A percentile compares a stretch with the other conserved stretches of the same genome.
Conservation (phyloP, 2,888 invertebrate species). For the Caenorhabditis uteleia region DNA sequence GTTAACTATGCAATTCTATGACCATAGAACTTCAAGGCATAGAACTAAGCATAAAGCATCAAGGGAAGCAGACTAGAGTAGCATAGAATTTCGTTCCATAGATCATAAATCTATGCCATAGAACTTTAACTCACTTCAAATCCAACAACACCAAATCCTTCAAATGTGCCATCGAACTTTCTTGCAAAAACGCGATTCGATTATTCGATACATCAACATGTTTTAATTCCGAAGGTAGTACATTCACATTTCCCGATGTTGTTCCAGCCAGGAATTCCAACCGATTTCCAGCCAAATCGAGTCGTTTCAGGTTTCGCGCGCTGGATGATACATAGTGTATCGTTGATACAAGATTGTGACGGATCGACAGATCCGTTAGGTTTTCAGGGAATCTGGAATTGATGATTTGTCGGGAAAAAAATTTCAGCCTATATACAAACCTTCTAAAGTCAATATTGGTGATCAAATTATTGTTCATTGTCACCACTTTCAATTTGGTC, state of each 20-base stretch:
- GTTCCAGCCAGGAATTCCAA: constrained; percentile 44
- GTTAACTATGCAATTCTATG: too few relatives aligned
- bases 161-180: constrained; percentile 33
- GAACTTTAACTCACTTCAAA: constrained; percentile 38
- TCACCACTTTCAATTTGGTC: constrained; percentile 44
- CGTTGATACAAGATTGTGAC: constrained; percentile 47
- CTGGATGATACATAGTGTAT: constrained; percentile 46
- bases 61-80: background rate
- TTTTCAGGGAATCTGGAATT: constrained; percentile 49
- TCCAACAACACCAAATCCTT: constrained; percentile 40
- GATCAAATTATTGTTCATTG: constrained; percentile 48
- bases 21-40: background rate
- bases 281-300: constrained; percentile 51
- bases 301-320: constrained; percentile 44
- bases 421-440: background rate
- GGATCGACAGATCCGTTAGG: constrained; percentile 52
- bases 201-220: constrained; percentile 50
- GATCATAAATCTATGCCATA: background rate
- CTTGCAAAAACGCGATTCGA: constrained; percentile 43
- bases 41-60: background rate
- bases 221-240: constrained; percentile 36
- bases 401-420: background rate
- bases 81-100: background rate
- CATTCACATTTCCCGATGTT: constrained; percentile 43
- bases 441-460: constrained; percentile 55